phyloP scores from a whole-genome alignment of 1,140 invertebrate genomes.

The Holcopasites calliopsidis region DNA sequence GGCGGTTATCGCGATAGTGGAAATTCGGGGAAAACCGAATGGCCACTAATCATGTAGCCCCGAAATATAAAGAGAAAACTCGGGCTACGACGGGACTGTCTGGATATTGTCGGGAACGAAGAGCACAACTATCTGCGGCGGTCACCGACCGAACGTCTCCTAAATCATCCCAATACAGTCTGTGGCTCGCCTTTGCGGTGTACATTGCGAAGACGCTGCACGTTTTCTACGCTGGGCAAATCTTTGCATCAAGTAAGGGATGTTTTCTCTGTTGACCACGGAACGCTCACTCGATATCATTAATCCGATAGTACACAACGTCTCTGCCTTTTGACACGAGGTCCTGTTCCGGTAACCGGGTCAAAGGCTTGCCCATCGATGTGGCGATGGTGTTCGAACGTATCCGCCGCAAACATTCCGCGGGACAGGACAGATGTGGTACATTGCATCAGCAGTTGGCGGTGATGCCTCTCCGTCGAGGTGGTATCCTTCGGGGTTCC shows the following conservation, averaged over 20 bases:
- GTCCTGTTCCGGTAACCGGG: conserved; percentile 33
- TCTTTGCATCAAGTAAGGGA: background rate
- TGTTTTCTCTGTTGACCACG: background rate
- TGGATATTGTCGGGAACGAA: conserved; percentile 62
- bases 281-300: background rate
- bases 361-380: conserved; percentile 42
- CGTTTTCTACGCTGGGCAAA: background rate
- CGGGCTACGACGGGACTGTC: conserved; percentile 44
- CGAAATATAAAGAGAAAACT: conserved; percentile 50
- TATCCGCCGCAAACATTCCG: conserved; percentile 65
- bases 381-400: conserved; percentile 43
- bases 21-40: conserved; percentile 60
- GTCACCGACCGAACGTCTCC: conserved; percentile 52
- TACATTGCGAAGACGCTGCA: background rate
- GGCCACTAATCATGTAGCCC: conserved; percentile 69
- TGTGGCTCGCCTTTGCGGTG: no score
- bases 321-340: conserved; percentile 13
- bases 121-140: conserved; percentile 55
- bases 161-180: conserved; percentile 69
- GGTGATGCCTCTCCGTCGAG: conserved; percentile 51
- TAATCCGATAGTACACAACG: no score
- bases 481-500: conserved; percentile 59
- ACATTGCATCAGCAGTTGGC: conserved; percentile 53
- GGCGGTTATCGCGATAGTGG: conserved; percentile 56
- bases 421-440: conserved; percentile 61